Evolutionary conservation across 2,797 vertebrate species (phyloP), one percentile per base, ranked within the genome.

Genomic region (Loriculus beryllinus): DNA sequence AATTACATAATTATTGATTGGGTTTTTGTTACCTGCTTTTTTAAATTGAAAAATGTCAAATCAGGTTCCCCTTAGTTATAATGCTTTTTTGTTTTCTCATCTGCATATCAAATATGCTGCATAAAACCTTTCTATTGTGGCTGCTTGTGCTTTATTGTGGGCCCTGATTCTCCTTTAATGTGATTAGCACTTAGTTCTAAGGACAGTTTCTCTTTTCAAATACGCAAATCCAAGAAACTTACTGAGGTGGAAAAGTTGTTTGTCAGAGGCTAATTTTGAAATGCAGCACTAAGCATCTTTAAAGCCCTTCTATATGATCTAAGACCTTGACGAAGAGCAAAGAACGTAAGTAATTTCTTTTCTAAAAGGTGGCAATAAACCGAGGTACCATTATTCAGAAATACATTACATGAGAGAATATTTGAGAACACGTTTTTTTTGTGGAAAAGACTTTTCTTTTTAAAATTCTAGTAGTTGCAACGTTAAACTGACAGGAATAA

Each of bases 401-500:
- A 91, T 94, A 83, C 39, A 88, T 94, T 95, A n/a, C 33, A 35
- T n/a, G 49, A 77, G 67, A 88, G 60, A 65, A 42, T 59, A 92
- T 91, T 82, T 67, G 72, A 93, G 52, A 96, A 82, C 65, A 80
- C 33, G 62, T 72, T 92, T 69, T 69, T 82, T 42, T 4, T 54
- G 13, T 85, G 78, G 94, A 96, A 96, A 95, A 93, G 23, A 72
- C 63, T 94, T 94, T 85, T 92, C 25, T 86, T 93, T 91, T 91
- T 67, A 92, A 96, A 95, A 97, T 95, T 96, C 75, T 77, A 74
- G 62, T 54, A 86, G 67, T 91, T 96, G 86, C 92, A 72, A 79
- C 72, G 86, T 94, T 96, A 97, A 97, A 93, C 40, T 96, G 96
- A 89, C 12, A 37, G 40, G 90, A 96, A 97, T 92, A 97, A 95